Evolutionary conservation across 2,888 invertebrate genomes (phyloP).

Genomic region (Nycteola revayana): DNA sequence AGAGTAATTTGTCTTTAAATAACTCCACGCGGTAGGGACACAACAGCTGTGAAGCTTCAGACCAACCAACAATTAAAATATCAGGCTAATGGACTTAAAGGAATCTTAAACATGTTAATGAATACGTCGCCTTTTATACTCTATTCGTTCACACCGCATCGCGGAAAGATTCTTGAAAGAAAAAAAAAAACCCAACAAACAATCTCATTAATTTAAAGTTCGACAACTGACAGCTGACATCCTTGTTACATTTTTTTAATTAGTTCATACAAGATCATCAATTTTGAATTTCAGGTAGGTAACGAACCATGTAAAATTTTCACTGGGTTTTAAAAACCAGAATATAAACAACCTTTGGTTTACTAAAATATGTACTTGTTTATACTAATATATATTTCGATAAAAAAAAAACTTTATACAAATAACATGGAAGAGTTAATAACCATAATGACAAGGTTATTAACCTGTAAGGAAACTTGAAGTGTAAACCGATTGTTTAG

Average conservation of each 20-base stretch:
- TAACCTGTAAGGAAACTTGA: too few species aligned
- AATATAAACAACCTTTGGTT: too few species aligned
- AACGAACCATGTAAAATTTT: too few species aligned
- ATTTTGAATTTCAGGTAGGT: conserved; percentile 8
- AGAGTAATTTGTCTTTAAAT: conserved; percentile 79
- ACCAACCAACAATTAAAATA: conserved; percentile 76
- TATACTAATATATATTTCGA: too few species aligned
- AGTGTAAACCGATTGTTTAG: too few species aligned
- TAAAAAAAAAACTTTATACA: too few species aligned
- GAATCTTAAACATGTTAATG: conserved; percentile 76
- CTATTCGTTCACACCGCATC: conserved; percentile 53
- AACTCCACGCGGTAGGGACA: conserved; percentile 65
- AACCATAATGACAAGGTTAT: too few species aligned
- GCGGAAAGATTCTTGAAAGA: conserved; percentile 41
- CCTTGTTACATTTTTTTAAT: conserved; percentile 34
- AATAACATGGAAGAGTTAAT: too few species aligned
- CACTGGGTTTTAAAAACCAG: too few species aligned
- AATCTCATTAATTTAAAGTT: conserved; percentile 53
- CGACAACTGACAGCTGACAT: conserved; percentile 41
- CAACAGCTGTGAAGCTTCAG: conserved; percentile 74
- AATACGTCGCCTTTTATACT: conserved; percentile 71
- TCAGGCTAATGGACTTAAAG: conserved; percentile 76
- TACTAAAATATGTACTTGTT: too few species aligned
- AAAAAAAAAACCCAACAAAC: conserved; percentile 27
- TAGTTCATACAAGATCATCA: conserved; percentile 11